A percentile compares a stretch with the other conserved stretches of the same genome.
These are phyloP conservation scores for Karalla daura DNA, from an alignment of 2,797 vertebrate genomes.

Conservation along the genomic window DNA sequence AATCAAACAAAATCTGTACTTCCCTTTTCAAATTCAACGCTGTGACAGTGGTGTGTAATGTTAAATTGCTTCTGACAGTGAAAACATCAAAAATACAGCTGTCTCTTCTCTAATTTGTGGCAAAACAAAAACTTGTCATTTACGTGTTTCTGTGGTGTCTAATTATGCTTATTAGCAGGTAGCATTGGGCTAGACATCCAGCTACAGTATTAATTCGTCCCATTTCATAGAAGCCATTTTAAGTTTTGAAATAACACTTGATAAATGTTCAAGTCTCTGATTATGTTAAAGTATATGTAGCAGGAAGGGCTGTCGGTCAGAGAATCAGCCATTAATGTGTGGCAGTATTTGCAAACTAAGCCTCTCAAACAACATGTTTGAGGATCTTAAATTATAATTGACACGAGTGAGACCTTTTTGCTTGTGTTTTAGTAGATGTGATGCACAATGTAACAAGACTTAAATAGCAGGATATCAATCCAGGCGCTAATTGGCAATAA, in stretches of 20 bases:
- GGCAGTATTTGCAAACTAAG: not conserved
- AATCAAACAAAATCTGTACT: not conserved
- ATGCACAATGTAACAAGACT: not conserved
- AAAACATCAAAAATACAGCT: not conserved
- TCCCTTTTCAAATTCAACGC: not conserved
- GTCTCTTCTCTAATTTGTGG: not conserved
- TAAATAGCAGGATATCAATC: not conserved
- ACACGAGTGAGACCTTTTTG: not conserved
- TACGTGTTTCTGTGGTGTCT: not conserved
- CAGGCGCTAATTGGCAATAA: conserved; percentile 16
- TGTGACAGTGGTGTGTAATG: not conserved
- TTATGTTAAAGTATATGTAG: not conserved
- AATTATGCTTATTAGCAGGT: not conserved
- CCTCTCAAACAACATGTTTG: not conserved
- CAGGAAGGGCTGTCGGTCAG: not conserved
- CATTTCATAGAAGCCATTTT: not conserved
- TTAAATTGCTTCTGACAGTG: not conserved
- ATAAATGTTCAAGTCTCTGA: not conserved
- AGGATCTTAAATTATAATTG: not conserved
- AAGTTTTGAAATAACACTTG: not conserved
- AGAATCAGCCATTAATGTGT: not conserved
- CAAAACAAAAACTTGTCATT: too few relatives aligned
- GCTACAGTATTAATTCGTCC: not conserved
- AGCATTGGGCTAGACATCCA: not conserved
- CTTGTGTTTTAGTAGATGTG: not conserved